A percentile compares a stretch with the other conserved stretches of the same genome.
phyloP scores from a whole-genome alignment of 1,140 invertebrate species.

The Ips nitidus region DNA sequence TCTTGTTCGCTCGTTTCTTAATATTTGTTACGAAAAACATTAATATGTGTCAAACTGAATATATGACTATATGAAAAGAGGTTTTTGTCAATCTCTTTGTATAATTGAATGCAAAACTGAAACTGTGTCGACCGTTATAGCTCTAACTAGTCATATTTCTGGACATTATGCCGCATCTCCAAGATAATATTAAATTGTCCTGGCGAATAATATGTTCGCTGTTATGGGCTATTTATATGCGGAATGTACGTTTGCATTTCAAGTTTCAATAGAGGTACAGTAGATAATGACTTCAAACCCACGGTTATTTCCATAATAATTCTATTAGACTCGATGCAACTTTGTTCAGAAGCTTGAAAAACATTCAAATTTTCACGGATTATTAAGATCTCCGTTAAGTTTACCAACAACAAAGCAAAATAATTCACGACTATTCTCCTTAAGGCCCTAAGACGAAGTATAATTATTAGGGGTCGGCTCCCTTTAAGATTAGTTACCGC shows the following conservation, averaged over 20 bases:
- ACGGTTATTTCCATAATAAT: background rate
- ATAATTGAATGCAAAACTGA: background rate
- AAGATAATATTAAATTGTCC: slow-evolving; percentile 17
- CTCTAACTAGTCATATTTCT: background rate
- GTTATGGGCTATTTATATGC: slow-evolving; percentile 6
- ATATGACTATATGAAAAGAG: background rate
- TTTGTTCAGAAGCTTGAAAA: background rate
- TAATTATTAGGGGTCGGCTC: slow-evolving; percentile 12
- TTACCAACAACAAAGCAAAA: slow-evolving; percentile 10
- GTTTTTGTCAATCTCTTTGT: background rate
- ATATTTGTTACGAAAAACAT: slow-evolving; percentile 2
- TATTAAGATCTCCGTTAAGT: slow-evolving; percentile 1
- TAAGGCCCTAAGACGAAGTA: slow-evolving; percentile 8
- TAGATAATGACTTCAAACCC: slow-evolving; percentile 1
- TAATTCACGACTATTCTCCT: slow-evolving; percentile 12
- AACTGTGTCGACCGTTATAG: background rate
- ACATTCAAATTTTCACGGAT: background rate
- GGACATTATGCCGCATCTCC: background rate
- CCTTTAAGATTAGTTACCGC: slow-evolving; percentile 16
- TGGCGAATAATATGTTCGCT: slow-evolving; percentile 2
- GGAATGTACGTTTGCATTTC: slow-evolving; percentile 1
- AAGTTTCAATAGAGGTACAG: background rate
- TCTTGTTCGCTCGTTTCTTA: background rate
- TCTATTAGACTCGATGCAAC: background rate
- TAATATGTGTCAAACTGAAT: background rate